These are phyloP conservation scores for Hemicrepidius hirtus DNA, from an alignment of 2,888 invertebrate species.

Conservation along the genomic window DNA sequence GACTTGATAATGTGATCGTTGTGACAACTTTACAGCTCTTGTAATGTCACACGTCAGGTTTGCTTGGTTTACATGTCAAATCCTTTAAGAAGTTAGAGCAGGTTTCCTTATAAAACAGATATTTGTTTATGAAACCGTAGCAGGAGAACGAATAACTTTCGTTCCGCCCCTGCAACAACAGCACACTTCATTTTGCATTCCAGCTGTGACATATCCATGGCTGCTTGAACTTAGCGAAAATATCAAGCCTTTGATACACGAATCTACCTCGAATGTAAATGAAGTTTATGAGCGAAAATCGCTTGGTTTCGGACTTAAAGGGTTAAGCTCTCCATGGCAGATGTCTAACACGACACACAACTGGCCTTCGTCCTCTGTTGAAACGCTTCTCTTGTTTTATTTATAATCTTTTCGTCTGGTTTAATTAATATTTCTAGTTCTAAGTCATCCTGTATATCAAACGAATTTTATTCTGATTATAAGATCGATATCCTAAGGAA, in stretches of 20 bases:
- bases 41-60: not conserved
- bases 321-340: slow-evolving; percentile 30
- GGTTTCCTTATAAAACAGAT: not conserved
- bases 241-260: slow-evolving; percentile 6
- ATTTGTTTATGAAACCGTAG: slow-evolving; percentile 4
- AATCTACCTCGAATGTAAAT: slow-evolving; percentile 10
- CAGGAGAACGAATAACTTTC: slow-evolving; percentile 28
- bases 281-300: slow-evolving; percentile 22
- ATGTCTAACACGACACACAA: slow-evolving; percentile 17
- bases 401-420: slow-evolving; percentile 1
- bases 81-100: not conserved
- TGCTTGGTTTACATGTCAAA: not conserved
- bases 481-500: not conserved
- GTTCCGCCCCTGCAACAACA: slow-evolving; percentile 29
- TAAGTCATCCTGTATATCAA: no score
- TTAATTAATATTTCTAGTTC: no score
- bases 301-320: slow-evolving; percentile 5
- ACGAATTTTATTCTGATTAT: not conserved
- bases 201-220: slow-evolving; percentile 33
- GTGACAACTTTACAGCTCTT: slow-evolving; percentile 5
- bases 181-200: slow-evolving; percentile 35
- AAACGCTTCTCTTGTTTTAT: slow-evolving; percentile 8
- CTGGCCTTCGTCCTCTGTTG: slow-evolving; percentile 12
- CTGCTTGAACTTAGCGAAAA: slow-evolving; percentile 27
- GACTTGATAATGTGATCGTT: slow-evolving; percentile 1